These are phyloP conservation scores for Phrixothrix hirtus DNA, from an alignment of 2,888 invertebrate species.

Conservation along the genomic window DNA sequence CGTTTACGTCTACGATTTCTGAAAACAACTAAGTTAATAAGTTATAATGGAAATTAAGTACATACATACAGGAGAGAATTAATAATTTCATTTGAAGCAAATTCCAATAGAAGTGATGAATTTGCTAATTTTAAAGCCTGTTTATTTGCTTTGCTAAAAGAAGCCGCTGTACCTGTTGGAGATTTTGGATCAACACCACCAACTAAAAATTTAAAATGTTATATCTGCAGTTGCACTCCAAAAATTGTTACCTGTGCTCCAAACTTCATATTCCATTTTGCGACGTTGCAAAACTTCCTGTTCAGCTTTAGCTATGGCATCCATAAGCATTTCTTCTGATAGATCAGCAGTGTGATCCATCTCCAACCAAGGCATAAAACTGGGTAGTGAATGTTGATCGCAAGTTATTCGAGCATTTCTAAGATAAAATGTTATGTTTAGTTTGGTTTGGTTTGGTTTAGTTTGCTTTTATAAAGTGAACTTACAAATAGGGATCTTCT, in stretches of 20 bases:
- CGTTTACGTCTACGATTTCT: constrained; percentile 67
- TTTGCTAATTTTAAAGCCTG: constrained; percentile 83
- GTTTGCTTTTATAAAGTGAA: too few species aligned
- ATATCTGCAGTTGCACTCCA: too few species aligned
- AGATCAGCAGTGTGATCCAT: constrained; percentile 68
- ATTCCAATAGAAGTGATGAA: constrained; percentile 82
- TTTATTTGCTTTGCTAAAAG: constrained; percentile 86
- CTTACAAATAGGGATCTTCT: constrained; percentile 81
- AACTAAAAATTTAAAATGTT: too few species aligned
- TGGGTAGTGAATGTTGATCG: constrained; percentile 69
- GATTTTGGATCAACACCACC: constrained; percentile 85
- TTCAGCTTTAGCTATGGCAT: constrained; percentile 79
- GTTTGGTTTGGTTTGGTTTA: too few species aligned
- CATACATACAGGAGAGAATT: constrained; percentile 61
- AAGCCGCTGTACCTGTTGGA: constrained; percentile 83
- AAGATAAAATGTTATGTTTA: too few species aligned
- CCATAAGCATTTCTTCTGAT: constrained; percentile 71
- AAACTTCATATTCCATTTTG: constrained; percentile 79
- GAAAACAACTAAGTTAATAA: constrained; percentile 21
- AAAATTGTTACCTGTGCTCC: constrained; percentile 74
- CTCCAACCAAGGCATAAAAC: constrained; percentile 73
- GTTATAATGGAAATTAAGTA: neutral
- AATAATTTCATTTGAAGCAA: constrained; percentile 83
- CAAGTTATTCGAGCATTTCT: constrained; percentile 77
- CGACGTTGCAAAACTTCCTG: constrained; percentile 74